These are phyloP conservation scores for Neofelis nebulosa DNA, from an alignment of 2,113 vertebrate species.

Conservation along the genomic window DNA sequence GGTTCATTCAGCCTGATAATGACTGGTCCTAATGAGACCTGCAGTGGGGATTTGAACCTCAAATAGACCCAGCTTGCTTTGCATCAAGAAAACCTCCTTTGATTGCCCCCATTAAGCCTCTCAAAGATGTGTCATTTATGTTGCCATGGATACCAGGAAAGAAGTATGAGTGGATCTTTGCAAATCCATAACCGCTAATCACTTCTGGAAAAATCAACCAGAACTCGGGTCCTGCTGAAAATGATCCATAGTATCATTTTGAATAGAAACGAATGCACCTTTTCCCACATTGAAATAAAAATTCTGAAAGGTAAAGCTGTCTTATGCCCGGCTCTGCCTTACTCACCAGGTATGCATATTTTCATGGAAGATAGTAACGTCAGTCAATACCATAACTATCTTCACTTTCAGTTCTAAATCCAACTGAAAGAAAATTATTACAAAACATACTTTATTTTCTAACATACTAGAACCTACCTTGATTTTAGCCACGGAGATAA, in stretches of 20 bases:
- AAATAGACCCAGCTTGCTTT: not conserved
- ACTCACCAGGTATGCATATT: not conserved
- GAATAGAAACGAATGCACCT: constrained; percentile 39
- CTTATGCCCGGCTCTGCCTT: not conserved
- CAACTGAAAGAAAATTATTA: not conserved
- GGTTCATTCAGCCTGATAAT: not conserved
- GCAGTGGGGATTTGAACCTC: not conserved
- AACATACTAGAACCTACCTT: not conserved
- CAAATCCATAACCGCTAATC: constrained; percentile 67
- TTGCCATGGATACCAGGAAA: constrained; percentile 56
- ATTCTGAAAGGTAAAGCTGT: not conserved
- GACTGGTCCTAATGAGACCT: not conserved
- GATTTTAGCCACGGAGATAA: constrained; percentile 18
- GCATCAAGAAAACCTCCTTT: not conserved
- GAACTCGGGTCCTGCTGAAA: constrained; percentile 7
- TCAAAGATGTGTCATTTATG: constrained; percentile 37
- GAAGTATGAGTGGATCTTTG: not conserved
- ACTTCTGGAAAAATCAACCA: constrained; percentile 56
- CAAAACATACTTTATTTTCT: not conserved
- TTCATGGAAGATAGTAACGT: not conserved
- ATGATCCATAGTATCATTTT: constrained; percentile 2
- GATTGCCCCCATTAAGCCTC: constrained; percentile 31
- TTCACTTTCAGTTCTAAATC: constrained; percentile 42
- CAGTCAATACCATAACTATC: not conserved
- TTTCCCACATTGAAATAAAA: constrained; percentile 23